Evolutionary conservation across 2,888 invertebrate genomes (phyloP).

Genomic region (Idaea straminata): DNA sequence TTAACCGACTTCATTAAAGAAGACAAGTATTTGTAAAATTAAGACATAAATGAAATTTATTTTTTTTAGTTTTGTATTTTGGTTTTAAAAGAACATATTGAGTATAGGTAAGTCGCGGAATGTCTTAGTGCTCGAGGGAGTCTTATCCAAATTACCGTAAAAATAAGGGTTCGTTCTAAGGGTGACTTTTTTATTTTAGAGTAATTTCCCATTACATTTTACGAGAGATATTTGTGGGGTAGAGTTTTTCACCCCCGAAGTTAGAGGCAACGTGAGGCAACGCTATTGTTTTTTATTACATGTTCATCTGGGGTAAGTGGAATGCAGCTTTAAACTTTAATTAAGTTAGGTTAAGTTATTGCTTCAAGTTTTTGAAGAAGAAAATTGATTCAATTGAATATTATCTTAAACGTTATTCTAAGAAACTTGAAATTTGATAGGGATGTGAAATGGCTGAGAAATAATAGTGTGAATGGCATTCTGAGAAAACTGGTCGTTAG

Average conservation of each 20-base stretch:
- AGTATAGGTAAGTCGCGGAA: slow-evolving; percentile 54
- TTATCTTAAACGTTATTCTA: neutral
- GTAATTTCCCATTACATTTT: slow-evolving; percentile 75
- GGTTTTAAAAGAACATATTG: slow-evolving; percentile 6
- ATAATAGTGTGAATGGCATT: no score
- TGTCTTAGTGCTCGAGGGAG: slow-evolving; percentile 66
- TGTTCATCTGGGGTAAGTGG: slow-evolving; percentile 20
- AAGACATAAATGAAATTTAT: neutral
- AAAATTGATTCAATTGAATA: neutral
- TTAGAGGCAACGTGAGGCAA: slow-evolving; percentile 29
- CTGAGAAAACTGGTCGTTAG: no score
- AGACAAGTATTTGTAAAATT: no score
- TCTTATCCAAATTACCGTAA: slow-evolving; percentile 73
- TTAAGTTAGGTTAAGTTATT: slow-evolving; percentile 19
- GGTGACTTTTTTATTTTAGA: slow-evolving; percentile 72
- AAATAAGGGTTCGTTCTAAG: slow-evolving; percentile 61
- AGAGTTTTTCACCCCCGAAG: slow-evolving; percentile 47
- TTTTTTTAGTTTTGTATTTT: neutral
- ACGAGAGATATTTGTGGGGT: slow-evolving; percentile 68
- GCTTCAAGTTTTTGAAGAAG: slow-evolving; percentile 3
- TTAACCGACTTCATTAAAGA: no score
- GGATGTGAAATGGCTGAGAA: no score
- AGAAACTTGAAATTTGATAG: neutral
- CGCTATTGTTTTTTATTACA: slow-evolving; percentile 41
- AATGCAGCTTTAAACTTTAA: slow-evolving; percentile 29